A percentile compares a stretch with the other conserved stretches of the same genome.
phyloP scores from a whole-genome alignment of 2,113 vertebrate genomes.

The Proterorhinus semilunaris region DNA sequence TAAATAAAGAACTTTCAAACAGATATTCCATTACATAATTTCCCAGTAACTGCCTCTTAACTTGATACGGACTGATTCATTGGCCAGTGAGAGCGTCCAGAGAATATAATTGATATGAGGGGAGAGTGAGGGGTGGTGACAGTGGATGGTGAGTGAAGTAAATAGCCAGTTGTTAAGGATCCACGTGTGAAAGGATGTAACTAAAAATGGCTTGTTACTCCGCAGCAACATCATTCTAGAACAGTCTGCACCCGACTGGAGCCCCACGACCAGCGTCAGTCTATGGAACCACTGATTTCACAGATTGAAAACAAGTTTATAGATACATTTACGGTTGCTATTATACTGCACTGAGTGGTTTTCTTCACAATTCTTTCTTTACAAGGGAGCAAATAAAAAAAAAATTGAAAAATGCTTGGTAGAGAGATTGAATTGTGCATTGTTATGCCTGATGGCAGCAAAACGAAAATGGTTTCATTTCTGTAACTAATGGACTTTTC shows the following conservation, averaged over 20 bases:
- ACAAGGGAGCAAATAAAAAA: too few species aligned
- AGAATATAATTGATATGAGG: constrained; percentile 25
- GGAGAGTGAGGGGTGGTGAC: constrained; percentile 9
- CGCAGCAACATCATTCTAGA: constrained; percentile 46
- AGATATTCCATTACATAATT: not conserved
- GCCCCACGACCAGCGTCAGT: not conserved
- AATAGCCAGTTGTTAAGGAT: constrained; percentile 47
- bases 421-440: too few species aligned
- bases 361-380: too few species aligned
- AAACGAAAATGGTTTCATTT: too few species aligned
- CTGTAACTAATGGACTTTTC: too few species aligned
- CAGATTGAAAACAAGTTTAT: too few species aligned
- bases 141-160: constrained; percentile 12
- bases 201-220: constrained; percentile 38
- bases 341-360: too few species aligned
- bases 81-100: constrained; percentile 24
- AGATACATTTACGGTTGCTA: too few species aligned
- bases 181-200: constrained; percentile 53
- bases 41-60: constrained; percentile 26
- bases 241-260: constrained; percentile 23
- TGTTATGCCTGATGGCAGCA: too few species aligned
- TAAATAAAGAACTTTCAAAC: constrained; percentile 3
- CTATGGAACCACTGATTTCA: not conserved
- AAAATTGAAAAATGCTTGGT: too few species aligned
- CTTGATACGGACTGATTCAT: constrained; percentile 16